Conservation (phyloP, 37 sponge, comb jelly and placozoan species). For the Amphimedon queenslandica region DNA sequence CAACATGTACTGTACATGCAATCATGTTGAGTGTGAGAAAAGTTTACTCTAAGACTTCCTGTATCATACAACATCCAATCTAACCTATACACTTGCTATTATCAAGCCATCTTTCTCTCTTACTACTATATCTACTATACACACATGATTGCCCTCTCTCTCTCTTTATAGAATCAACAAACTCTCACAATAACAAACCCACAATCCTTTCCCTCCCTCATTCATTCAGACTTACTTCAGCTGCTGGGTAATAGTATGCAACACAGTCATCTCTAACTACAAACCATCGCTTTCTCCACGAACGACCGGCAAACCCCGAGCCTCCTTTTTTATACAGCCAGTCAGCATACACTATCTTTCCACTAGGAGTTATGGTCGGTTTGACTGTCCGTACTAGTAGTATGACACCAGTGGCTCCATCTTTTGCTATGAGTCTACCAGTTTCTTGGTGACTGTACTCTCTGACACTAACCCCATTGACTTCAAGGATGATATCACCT, state of each 20-base stretch:
- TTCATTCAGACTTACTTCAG: constrained; percentile 39
- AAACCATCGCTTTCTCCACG: constrained; percentile 61
- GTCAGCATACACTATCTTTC: constrained; percentile 30
- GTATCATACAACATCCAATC: no score
- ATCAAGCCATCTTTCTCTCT: no score
- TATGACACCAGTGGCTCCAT: background rate
- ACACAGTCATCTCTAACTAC: constrained; percentile 50
- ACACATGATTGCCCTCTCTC: no score
- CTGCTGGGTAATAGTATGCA: constrained; percentile 42
- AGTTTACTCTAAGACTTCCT: no score
- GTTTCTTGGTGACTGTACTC: constrained; percentile 12
- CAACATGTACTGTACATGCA: no score
- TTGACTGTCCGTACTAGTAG: constrained; percentile 34
- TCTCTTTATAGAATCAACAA: no score
- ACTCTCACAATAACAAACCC: no score
- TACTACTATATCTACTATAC: no score
- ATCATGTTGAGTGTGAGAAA: no score
- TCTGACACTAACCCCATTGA: constrained; percentile 29
- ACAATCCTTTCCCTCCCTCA: no score
- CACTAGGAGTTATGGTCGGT: constrained; percentile 18
- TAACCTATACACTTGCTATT: no score
- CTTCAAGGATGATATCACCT: constrained; percentile 39
- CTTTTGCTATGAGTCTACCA: background rate
- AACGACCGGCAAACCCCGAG: constrained; percentile 28
- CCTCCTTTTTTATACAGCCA: constrained; percentile 49